phyloP scores from a whole-genome alignment of 2,113 vertebrate genomes.

The Sinocyclocheilus maitianheensis region DNA sequence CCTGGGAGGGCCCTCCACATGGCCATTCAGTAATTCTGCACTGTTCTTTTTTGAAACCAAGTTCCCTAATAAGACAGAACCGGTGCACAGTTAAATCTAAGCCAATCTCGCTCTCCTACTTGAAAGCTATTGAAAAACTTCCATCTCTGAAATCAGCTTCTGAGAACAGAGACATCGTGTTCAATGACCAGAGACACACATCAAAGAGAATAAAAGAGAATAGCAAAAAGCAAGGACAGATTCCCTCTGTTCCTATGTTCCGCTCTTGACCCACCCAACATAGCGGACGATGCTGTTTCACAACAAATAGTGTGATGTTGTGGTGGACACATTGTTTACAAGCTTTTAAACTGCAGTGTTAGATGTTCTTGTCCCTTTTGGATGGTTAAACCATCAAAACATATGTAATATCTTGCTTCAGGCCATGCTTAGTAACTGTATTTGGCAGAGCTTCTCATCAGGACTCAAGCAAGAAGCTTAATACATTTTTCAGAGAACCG shows the following conservation, averaged over 20 bases:
- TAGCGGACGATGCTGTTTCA: background rate
- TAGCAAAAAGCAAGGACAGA: background rate
- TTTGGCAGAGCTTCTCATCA: background rate
- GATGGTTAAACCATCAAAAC: background rate
- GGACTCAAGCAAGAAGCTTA: background rate
- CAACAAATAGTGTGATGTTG: background rate
- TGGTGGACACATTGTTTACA: background rate
- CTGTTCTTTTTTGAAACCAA: background rate
- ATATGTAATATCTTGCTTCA: background rate
- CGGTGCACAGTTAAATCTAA: constrained; percentile 13
- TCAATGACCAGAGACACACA: background rate
- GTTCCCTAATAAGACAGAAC: constrained; percentile 2
- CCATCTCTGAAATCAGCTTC: constrained; percentile 1
- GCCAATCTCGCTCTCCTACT: constrained; percentile 10
- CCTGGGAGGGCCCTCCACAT: background rate
- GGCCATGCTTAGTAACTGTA: background rate
- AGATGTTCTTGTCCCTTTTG: background rate
- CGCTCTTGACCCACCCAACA: background rate
- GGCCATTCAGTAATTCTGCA: background rate
- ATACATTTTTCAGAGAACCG: background rate
- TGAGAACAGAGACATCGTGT: background rate
- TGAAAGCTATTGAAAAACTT: constrained; percentile 33
- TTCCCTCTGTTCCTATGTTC: background rate
- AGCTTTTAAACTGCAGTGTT: background rate
- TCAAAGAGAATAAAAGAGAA: constrained; percentile 45